Evolutionary conservation across 2,888 invertebrate species (phyloP).

Genomic region (Dolichopus griseipennis): DNA sequence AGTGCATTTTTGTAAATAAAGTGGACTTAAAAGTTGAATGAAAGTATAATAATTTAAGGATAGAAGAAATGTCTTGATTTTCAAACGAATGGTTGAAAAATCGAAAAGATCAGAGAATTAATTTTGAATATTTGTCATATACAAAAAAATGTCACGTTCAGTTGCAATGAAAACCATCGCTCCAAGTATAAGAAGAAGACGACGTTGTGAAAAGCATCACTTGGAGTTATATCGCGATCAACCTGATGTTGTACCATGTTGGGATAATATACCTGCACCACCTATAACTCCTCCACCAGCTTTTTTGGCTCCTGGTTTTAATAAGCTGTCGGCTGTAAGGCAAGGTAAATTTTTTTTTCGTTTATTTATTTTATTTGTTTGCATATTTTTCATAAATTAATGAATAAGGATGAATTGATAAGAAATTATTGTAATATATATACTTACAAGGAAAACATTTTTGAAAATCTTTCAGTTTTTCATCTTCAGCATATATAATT

Average conservation of each 20-base stretch:
- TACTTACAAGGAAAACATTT: no score
- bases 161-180: slow-evolving; percentile 57
- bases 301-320: slow-evolving; percentile 54
- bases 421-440: no score
- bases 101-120: not conserved
- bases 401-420: no score
- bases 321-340: slow-evolving; percentile 36
- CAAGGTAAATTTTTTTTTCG: slow-evolving; percentile 18
- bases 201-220: slow-evolving; percentile 55
- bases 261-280: slow-evolving; percentile 49
- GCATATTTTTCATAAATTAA: no score
- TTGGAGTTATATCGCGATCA: slow-evolving; percentile 43
- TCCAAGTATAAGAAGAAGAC: slow-evolving; percentile 52
- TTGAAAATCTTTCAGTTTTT: no score
- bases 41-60: no score
- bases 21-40: no score
- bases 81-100: no score
- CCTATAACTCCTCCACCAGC: slow-evolving; percentile 62
- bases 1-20: no score
- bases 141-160: slow-evolving; percentile 11
- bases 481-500: no score
- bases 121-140: not conserved
- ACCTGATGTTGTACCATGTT: slow-evolving; percentile 50
- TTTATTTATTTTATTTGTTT: no score
- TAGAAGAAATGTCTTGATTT: no score